Evolutionary conservation across 2,113 vertebrate species (phyloP).

Genomic region (Gymnocephalus cernua): DNA sequence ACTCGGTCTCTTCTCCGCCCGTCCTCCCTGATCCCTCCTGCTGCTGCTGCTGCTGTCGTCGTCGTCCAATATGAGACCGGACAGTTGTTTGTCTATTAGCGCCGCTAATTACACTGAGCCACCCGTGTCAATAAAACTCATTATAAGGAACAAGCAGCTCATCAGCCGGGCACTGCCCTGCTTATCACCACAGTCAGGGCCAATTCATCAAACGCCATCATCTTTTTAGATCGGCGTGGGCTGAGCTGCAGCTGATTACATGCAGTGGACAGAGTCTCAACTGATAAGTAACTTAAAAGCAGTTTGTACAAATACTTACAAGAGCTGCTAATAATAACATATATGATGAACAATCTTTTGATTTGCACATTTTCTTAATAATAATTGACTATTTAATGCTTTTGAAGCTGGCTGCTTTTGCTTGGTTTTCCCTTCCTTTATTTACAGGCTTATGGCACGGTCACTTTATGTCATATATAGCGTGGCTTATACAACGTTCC

Average conservation of each 20-base stretch:
- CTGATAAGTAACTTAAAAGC: neutral
- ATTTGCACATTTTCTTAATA: neutral
- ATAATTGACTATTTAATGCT: neutral
- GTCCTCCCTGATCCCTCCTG: neutral
- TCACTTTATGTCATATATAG: neutral
- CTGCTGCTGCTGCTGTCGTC: neutral
- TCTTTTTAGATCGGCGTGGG: conserved; percentile 37
- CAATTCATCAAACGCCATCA: conserved; percentile 66
- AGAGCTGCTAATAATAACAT: neutral
- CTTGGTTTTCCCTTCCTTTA: neutral
- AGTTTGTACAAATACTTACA: neutral
- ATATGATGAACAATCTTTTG: neutral
- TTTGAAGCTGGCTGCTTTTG: neutral
- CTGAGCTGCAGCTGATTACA: neutral
- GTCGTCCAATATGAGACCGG: conserved; percentile 5
- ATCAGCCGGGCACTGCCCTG: conserved; percentile 47
- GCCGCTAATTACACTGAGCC: conserved; percentile 48
- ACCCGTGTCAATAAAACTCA: conserved; percentile 68
- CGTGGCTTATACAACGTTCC: neutral
- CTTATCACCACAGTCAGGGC: conserved; percentile 59
- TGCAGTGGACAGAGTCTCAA: neutral
- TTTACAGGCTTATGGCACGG: too few relatives aligned
- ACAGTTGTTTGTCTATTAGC: conserved; percentile 64
- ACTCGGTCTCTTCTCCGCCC: neutral
- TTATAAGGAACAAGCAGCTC: conserved; percentile 57